Conservation (phyloP, 2,113 vertebrate species). For the Periophthalmus modestus region DNA sequence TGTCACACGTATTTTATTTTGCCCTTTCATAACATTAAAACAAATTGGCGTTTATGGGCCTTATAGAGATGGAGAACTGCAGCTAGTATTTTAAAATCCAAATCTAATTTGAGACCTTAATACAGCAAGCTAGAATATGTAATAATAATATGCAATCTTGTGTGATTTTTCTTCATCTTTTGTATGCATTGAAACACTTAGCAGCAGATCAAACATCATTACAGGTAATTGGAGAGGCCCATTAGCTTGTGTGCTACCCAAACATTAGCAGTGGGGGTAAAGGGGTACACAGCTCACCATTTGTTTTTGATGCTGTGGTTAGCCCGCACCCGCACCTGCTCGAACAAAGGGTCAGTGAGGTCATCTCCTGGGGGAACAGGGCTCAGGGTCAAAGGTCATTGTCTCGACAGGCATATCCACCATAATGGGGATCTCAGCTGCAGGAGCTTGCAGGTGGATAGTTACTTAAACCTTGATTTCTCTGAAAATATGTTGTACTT, state of each 20-base stretch:
- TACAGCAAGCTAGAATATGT: conserved; percentile 20
- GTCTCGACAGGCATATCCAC: conserved; percentile 58
- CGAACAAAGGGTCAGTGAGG: conserved; percentile 47
- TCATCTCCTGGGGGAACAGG: conserved; percentile 55
- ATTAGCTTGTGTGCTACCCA: conserved; percentile 49
- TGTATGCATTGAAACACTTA: conserved; percentile 62
- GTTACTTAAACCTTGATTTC: conserved; percentile 6
- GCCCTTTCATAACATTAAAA: too few relatives aligned
- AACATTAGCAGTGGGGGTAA: conserved; percentile 32
- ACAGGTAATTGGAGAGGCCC: conserved; percentile 58
- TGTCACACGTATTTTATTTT: too few relatives aligned
- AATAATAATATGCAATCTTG: conserved; percentile 17
- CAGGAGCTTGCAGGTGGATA: conserved; percentile 20
- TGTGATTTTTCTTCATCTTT: conserved; percentile 1
- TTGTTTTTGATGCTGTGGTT: conserved; percentile 56
- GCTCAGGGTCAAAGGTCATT: conserved; percentile 61
- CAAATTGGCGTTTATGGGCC: too few relatives aligned
- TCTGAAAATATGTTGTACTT: background rate
- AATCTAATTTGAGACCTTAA: background rate
- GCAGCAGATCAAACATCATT: conserved; percentile 54
- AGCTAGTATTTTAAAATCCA: background rate
- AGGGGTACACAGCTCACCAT: conserved; percentile 42
- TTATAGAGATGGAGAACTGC: background rate
- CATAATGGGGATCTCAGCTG: conserved; percentile 73
- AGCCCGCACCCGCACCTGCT: conserved; percentile 65